Base-by-base conservation (phyloP, 2,113 vertebrate genomes). In the Oncorhynchus masou region DNA sequence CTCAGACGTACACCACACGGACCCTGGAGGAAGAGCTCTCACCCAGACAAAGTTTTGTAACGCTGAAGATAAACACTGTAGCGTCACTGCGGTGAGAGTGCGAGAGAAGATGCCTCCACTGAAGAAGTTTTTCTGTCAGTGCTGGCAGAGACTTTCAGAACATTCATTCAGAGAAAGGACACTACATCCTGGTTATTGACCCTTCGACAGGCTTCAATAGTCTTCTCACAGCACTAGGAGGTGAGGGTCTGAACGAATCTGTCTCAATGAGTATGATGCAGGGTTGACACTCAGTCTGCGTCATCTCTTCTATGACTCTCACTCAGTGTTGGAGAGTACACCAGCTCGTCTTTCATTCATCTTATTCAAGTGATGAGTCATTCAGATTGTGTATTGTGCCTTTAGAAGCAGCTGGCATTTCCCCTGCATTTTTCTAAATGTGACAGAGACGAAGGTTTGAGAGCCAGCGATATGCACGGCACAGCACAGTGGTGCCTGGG, bases 261-360 rank as follows among this genome's bases (percentile, higher is more conserved):
- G 49, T 68, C 24, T 16, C 16, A 66, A 68, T 74, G 45, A 54
- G 24, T 31, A 54, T 1, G 25, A 68, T 77, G 24, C 54, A 59
- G 22, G 74, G 71, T 68, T 79, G 75, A 78, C 77, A 86, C 82
- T 83, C 62, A 73, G 80, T 80, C 76, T 84, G 85, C 74, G 72
- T 88, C 86, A 85, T 84, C 71, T 88, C 86, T 84, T 85, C 71
- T 71, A 67, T 76, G 80, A 62, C 68, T 84, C 71, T 75, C 27
- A 71, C 75, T 25, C 49, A 20, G 16, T 68, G 29, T 65, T 79
- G 65, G 9, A 78, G 69, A 74, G 54, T 83, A 74, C 74, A 83
- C 72, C 68, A 15, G 65, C 75, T 45, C 57, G 2, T 78, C 67
- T 83, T 78, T 83, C 79, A 70, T 71, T 72, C 65, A 64, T 54